A percentile compares a stretch with the other conserved stretches of the same genome.
Conservation (phyloP, 2,888 invertebrate species). For the Thereva unica region DNA sequence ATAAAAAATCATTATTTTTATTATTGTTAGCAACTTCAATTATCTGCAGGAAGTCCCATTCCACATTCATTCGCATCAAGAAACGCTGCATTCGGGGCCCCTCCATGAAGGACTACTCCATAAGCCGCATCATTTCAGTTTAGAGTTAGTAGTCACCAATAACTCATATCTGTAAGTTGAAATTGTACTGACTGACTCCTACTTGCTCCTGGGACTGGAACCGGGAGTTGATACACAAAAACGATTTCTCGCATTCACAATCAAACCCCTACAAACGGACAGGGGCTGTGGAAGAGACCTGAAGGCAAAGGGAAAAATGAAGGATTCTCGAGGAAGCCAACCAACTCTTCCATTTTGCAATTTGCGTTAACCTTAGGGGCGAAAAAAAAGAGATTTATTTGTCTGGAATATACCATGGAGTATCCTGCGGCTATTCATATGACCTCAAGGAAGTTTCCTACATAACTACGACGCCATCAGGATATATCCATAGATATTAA, state of each 20-base stretch:
- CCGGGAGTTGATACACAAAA: constrained; percentile 32
- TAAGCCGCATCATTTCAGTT: constrained; percentile 29
- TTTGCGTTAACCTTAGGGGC: constrained; percentile 40
- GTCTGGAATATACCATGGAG: constrained; percentile 42
- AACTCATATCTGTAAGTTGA: constrained; percentile 24
- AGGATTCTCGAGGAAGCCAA: constrained; percentile 40
- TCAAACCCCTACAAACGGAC: constrained; percentile 14
- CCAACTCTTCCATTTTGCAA: constrained; percentile 43
- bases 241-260: constrained; percentile 34
- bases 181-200: constrained; percentile 32
- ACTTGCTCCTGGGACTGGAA: constrained; percentile 29
- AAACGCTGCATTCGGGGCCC: constrained; percentile 5
- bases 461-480: constrained; percentile 22
- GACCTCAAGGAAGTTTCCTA: constrained; percentile 40
- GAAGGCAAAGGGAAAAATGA: constrained; percentile 37
- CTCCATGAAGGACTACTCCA: constrained; percentile 23
- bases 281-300: constrained; percentile 18
- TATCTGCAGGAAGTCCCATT: constrained; percentile 28
- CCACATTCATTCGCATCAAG: constrained; percentile 4
- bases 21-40: constrained; percentile 10
- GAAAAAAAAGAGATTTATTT: constrained; percentile 40
- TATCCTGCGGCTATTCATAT: constrained; percentile 35
- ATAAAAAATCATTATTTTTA: not conserved
- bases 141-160: constrained; percentile 26
- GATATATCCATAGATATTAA: constrained; percentile 19